Evolutionary conservation across 2,113 vertebrate genomes (phyloP).

Genomic region (Petrocephalus zakoni): DNA sequence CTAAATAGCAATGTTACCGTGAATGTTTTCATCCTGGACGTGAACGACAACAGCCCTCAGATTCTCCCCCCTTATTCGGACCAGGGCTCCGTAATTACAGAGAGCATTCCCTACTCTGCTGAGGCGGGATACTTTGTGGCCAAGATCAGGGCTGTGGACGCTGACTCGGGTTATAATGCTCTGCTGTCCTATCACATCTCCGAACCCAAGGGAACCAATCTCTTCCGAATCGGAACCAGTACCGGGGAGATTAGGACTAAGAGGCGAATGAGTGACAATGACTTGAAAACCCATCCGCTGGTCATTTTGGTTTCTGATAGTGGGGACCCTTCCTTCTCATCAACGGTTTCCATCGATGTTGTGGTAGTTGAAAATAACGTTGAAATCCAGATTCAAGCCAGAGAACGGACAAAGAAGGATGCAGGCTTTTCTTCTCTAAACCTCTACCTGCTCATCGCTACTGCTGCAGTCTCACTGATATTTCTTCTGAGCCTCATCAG

Average conservation of each 20-base stretch:
- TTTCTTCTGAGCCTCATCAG: slow-evolving; percentile 49
- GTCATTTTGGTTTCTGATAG: slow-evolving; percentile 64
- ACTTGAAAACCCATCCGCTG: slow-evolving; percentile 65
- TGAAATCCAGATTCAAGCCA: slow-evolving; percentile 58
- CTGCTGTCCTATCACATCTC: slow-evolving; percentile 45
- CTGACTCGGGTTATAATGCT: slow-evolving; percentile 47
- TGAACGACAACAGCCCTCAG: slow-evolving; percentile 51
- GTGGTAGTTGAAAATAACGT: slow-evolving; percentile 58
- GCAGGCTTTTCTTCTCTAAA: slow-evolving; percentile 54
- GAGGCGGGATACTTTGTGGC: slow-evolving; percentile 58
- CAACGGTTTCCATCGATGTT: slow-evolving; percentile 59
- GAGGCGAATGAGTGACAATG: slow-evolving; percentile 60
- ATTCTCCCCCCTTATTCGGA: slow-evolving; percentile 62
- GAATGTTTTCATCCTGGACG: slow-evolving; percentile 40
- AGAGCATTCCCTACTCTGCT: slow-evolving; percentile 64
- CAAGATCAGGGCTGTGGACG: slow-evolving; percentile 46
- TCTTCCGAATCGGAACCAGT: slow-evolving; percentile 47
- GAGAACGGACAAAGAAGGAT: slow-evolving; percentile 46
- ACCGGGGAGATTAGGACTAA: slow-evolving; percentile 51
- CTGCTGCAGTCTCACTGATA: slow-evolving; percentile 59
- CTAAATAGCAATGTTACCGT: slow-evolving; percentile 42
- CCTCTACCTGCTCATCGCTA: slow-evolving; percentile 61
- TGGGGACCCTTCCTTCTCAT: slow-evolving; percentile 62
- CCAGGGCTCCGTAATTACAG: slow-evolving; percentile 58
- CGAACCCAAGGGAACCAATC: slow-evolving; percentile 43